phyloP scores from a whole-genome alignment of 2,113 vertebrate species.

The Origma solitaria region DNA sequence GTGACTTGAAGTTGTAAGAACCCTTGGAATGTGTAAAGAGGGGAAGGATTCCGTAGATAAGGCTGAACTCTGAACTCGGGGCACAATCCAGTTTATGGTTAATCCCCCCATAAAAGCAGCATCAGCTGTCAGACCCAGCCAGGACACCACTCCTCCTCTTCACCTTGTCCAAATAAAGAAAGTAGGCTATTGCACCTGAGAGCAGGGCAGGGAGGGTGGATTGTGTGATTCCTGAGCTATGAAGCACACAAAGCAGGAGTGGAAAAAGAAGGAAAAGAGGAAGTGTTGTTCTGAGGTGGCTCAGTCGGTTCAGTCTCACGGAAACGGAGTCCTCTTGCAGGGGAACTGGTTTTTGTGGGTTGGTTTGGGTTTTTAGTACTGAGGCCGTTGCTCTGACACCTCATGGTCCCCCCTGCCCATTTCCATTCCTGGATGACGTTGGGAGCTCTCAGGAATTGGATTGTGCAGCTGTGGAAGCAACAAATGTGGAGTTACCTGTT shows the following conservation, averaged over 20 bases:
- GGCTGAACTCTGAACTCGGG: conserved; percentile 46
- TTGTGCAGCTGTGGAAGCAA: background rate
- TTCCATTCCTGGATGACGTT: background rate
- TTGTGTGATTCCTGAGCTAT: background rate
- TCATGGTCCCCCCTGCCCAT: background rate
- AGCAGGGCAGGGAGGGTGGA: background rate
- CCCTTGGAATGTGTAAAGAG: conserved; percentile 60
- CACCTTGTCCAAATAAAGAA: background rate
- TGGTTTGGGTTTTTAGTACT: background rate
- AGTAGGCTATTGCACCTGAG: background rate
- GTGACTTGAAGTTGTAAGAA: conserved; percentile 36
- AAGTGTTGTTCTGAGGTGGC: background rate
- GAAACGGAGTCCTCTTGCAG: background rate
- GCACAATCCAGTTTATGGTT: conserved; percentile 25
- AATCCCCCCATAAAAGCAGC: conserved; percentile 48
- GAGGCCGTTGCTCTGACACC: background rate
- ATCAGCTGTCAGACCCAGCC: background rate
- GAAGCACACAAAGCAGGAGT: background rate
- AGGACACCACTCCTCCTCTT: background rate
- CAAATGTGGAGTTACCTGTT: background rate
- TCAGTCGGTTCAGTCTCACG: background rate
- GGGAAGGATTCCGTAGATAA: conserved; percentile 47
- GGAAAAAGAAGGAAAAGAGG: background rate
- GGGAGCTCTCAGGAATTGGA: background rate
- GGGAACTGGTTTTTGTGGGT: background rate